phyloP scores from a whole-genome alignment of 2,113 vertebrate genomes.

The Gavialis gangeticus region DNA sequence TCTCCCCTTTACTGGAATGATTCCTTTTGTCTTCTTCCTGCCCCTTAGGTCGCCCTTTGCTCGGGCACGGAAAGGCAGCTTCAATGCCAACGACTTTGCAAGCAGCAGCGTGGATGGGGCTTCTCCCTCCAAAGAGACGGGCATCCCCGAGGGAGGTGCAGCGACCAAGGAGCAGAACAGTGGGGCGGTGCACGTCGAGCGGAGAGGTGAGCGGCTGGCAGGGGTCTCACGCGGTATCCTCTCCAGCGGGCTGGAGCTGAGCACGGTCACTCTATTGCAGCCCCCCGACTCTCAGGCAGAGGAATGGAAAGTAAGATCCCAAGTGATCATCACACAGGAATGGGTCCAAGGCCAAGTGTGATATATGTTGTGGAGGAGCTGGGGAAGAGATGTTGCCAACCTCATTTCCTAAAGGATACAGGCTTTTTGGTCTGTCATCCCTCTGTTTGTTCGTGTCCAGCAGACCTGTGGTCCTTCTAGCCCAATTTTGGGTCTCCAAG shows the following conservation, averaged over 20 bases:
- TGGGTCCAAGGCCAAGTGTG: rapidly evolving
- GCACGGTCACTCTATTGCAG: rapidly evolving
- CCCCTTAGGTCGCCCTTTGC: constrained; percentile 75
- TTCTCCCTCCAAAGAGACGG: constrained; percentile 48
- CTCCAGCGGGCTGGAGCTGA: not conserved
- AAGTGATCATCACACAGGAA: not conserved
- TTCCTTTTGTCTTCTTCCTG: not conserved
- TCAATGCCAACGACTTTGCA: constrained; percentile 76
- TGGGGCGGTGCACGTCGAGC: constrained; percentile 12
- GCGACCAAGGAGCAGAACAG: constrained; percentile 61
- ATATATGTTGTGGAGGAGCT: not conserved
- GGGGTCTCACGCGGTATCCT: not conserved
- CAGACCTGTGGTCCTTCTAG: not conserved
- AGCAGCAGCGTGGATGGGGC: constrained; percentile 19
- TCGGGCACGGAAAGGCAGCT: constrained; percentile 85
- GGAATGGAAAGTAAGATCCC: not conserved
- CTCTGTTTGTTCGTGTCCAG: not conserved
- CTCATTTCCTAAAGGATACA: not conserved
- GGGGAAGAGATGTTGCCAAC: not conserved
- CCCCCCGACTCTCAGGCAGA: not conserved
- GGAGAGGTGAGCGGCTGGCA: constrained; percentile 78
- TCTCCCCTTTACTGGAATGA: rapidly evolving
- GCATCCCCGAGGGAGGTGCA: not conserved
- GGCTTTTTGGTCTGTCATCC: too few species aligned
- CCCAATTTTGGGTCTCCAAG: not conserved